Evolutionary conservation across 2,888 invertebrate genomes (phyloP), one percentile per base, ranked within the genome.

Genomic region (Tromatobia lineatoria): DNA sequence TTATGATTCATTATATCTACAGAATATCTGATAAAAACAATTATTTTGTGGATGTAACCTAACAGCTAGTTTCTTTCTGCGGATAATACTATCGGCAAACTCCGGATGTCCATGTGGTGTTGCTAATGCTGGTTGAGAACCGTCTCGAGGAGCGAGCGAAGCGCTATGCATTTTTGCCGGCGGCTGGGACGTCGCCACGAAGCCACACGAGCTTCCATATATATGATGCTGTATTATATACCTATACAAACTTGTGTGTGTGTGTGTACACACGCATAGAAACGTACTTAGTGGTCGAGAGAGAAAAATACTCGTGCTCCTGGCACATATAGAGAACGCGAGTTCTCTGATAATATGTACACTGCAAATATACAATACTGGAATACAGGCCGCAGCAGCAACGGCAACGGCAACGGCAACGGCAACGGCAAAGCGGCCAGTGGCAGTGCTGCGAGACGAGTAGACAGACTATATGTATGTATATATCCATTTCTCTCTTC

Each of bases 141-240:
- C 93, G 88, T 88, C 89, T 90, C 88, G 74, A 47, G 47, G 54
- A 67, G 70, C 59, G 82, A 11, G 42, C 15, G 57, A 54, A 66
- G 70, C 87, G 90, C 90, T 90, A 90, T 91, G 92, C 91, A 93
- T 92, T 93, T 92, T 93, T 92, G 91, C 91, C 90, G 90, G 90
- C 89, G 87, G 88, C 88, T 87, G 87, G 73, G 61, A 77, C 81
- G 78, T 79, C 81, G 86, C 23, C 69, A 73, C 64, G 69, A 64
- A 85, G 42, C 70, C 71, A 67, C 70, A 78, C 85, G 82, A 80
- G 67, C 54, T 70, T 76, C 85, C 78, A 70, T 70, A 80, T 80
- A 59, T 52, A 25, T 45, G 42, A 82, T 54, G 70, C 78, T 57
- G 75, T 64, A 69, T 10, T 57, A 57, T 57, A 57, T 25, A 23